phyloP scores from a whole-genome alignment of 53 echinoderm and acorn worm genomes.

The Apostichopus leukothele region DNA sequence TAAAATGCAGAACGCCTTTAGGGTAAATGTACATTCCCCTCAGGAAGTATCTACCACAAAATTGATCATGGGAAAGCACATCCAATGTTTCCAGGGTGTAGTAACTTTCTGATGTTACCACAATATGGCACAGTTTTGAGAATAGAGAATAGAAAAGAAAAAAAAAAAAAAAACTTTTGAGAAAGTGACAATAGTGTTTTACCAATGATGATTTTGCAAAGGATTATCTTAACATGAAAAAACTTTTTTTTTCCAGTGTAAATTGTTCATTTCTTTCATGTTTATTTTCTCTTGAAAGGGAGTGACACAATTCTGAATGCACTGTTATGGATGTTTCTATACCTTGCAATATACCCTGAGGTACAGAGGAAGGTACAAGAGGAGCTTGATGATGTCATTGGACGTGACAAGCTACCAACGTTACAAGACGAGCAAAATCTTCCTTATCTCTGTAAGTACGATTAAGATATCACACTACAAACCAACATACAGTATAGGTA shows the following conservation, averaged over 20 bases:
- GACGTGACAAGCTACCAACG: conserved; percentile 63
- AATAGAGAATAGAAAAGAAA: too few species aligned
- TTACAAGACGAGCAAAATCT: conserved; percentile 80
- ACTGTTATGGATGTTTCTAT: conserved; percentile 88
- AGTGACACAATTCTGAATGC: conserved; percentile 93
- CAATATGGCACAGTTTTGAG: neutral
- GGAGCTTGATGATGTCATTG: conserved; percentile 78
- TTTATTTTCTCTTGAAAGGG: conserved; percentile 49
- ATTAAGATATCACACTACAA: neutral
- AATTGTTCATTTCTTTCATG: neutral
- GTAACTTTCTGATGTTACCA: neutral
- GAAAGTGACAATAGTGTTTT: neutral
- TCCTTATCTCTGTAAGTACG: conserved; percentile 86
- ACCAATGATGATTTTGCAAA: too few species aligned
- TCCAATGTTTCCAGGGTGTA: neutral
- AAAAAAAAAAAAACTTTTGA: too few species aligned
- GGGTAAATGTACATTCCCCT: neutral
- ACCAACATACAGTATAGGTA: too few species aligned
- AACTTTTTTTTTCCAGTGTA: too few species aligned
- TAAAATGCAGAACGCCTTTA: neutral
- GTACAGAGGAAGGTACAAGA: conserved; percentile 75
- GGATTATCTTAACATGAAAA: too few species aligned
- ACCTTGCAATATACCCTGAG: conserved; percentile 87
- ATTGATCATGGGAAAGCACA: neutral
- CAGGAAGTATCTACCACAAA: too few species aligned